Percentiles rank a stretch among this genome's conserved stretches.
phyloP scores from a whole-genome alignment of 1,140 invertebrate genomes.

The Listronotus oregonensis region DNA sequence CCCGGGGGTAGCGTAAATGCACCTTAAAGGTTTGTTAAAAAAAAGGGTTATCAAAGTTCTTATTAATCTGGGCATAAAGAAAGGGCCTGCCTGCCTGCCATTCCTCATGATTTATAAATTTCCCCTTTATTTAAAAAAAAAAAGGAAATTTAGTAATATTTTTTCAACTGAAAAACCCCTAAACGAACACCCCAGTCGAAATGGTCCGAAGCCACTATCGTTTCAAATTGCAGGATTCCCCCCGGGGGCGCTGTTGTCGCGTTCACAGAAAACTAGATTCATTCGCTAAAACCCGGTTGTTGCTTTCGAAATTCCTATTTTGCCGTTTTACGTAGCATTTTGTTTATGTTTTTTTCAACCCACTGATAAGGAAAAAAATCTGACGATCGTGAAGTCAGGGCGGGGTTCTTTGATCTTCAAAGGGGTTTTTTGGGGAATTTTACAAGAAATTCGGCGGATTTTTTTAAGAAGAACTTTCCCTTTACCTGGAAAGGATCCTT shows the following conservation, averaged over 20 bases:
- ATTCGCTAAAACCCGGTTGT: conserved; percentile 20
- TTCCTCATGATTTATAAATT: no score
- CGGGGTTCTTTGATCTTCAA: no score
- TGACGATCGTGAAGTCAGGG: background rate
- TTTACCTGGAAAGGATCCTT: conserved; percentile 30
- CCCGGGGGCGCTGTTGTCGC: conserved; percentile 21
- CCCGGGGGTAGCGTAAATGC: no score
- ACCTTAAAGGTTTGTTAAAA: no score
- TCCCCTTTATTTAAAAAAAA: no score
- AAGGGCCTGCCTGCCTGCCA: no score
- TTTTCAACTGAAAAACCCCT: conserved; percentile 9
- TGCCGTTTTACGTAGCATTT: conserved; percentile 7
- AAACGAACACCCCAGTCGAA: conserved; percentile 21
- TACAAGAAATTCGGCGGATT: background rate
- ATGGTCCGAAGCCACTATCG: conserved; percentile 12
- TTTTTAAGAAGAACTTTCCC: conserved; percentile 26
- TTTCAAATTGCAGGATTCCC: conserved; percentile 26
- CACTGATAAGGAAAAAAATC: background rate
- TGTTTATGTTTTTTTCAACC: conserved; percentile 33
- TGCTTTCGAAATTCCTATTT: conserved; percentile 13
- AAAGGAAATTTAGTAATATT: background rate
- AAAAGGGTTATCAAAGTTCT: no score
- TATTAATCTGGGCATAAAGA: no score
- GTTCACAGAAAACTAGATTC: conserved; percentile 15
- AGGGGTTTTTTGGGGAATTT: background rate